Percentiles rank a stretch among this genome's conserved stretches.
phyloP scores from a whole-genome alignment of 2,888 invertebrate species.

The Philhelius pedissequus region DNA sequence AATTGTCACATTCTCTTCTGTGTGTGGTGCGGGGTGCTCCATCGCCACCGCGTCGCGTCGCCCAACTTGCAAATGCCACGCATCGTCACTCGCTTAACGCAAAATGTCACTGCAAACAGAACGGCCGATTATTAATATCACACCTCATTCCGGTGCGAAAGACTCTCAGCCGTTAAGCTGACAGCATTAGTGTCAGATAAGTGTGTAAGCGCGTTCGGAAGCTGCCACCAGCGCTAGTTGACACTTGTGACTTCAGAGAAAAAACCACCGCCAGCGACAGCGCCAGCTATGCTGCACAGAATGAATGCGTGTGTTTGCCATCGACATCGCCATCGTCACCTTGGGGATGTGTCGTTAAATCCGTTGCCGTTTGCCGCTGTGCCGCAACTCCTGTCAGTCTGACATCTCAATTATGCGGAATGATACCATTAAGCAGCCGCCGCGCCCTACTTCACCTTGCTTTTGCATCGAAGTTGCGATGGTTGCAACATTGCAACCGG shows the following conservation, averaged over 20 bases:
- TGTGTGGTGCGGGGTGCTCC: not conserved
- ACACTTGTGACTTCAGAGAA: constrained; percentile 50
- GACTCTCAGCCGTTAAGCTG: constrained; percentile 59
- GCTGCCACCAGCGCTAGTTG: constrained; percentile 46
- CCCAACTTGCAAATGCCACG: constrained; percentile 14
- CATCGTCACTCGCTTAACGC: constrained; percentile 45
- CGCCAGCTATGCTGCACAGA: not conserved
- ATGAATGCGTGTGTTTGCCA: constrained; percentile 49
- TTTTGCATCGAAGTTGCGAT: not conserved
- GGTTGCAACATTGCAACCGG: constrained; percentile 48
- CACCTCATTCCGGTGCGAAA: constrained; percentile 53
- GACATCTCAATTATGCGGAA: constrained; percentile 70
- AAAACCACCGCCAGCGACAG: constrained; percentile 5
- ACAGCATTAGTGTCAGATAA: constrained; percentile 63
- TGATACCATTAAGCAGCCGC: constrained; percentile 61
- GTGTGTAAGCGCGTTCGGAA: constrained; percentile 44
- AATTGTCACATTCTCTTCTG: constrained; percentile 30
- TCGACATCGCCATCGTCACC: constrained; percentile 66
- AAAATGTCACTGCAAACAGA: constrained; percentile 63
- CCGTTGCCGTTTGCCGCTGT: constrained; percentile 23
- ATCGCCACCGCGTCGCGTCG: constrained; percentile 13
- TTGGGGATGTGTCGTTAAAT: constrained; percentile 48
- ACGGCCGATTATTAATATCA: constrained; percentile 65
- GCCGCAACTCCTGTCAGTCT: constrained; percentile 51
- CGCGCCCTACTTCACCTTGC: constrained; percentile 28